phyloP scores from a whole-genome alignment of 2,888 invertebrate genomes.

The Xestobium rufovillosum region DNA sequence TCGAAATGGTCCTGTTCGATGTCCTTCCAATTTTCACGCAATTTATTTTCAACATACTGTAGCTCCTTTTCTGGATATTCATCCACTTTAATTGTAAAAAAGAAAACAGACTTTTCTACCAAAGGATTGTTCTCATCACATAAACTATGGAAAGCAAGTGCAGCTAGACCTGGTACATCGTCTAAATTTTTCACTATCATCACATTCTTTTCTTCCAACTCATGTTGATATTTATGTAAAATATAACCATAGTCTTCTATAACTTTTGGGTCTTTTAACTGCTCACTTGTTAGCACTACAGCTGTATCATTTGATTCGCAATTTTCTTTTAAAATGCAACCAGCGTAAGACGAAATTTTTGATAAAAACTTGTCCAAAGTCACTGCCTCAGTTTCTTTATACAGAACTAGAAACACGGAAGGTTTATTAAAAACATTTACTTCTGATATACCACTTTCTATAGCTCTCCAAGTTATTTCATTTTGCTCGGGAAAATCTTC shows the following conservation, averaged over 20 bases:
- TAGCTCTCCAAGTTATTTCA: slow-evolving; percentile 39
- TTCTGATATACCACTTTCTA: slow-evolving; percentile 35
- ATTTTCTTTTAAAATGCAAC: slow-evolving; percentile 28
- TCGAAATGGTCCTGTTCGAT: slow-evolving; percentile 41
- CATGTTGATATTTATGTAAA: slow-evolving; percentile 28
- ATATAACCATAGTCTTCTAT: slow-evolving; percentile 33
- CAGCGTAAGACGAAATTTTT: slow-evolving; percentile 34
- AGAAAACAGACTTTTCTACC: slow-evolving; percentile 39
- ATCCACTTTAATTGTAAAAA: slow-evolving; percentile 42
- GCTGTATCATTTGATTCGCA: slow-evolving; percentile 20
- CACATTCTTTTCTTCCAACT: slow-evolving; percentile 30
- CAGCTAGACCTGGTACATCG: slow-evolving; percentile 35
- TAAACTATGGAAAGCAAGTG: slow-evolving; percentile 50
- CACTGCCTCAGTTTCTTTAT: slow-evolving; percentile 29
- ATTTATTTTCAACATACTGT: slow-evolving; percentile 35
- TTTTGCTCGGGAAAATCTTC: too few relatives aligned
- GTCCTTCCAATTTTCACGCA: slow-evolving; percentile 37
- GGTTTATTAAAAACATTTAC: slow-evolving; percentile 32
- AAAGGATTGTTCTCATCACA: slow-evolving; percentile 50
- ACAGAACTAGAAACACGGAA: slow-evolving; percentile 40
- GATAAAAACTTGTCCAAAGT: slow-evolving; percentile 33
- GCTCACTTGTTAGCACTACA: slow-evolving; percentile 28
- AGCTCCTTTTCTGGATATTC: slow-evolving; percentile 23
- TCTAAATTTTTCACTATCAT: slow-evolving; percentile 39
- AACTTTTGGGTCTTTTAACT: slow-evolving; percentile 32